Base-by-base conservation (phyloP, 2,888 invertebrate genomes). In the Laothoe populi region DNA sequence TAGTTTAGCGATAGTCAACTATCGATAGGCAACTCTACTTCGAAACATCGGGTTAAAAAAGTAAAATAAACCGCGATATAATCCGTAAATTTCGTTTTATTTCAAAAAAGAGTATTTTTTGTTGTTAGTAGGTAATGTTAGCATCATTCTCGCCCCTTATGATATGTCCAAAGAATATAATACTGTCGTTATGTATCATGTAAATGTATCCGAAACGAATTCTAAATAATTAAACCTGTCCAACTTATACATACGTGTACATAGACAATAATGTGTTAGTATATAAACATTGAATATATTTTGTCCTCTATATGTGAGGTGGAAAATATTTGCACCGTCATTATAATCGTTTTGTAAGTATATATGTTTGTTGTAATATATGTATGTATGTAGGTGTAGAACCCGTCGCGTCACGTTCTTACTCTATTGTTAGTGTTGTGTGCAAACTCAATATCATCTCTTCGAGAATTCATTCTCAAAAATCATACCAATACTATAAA, bases 251-350 rank as follows among this genome's bases (percentile, higher is more conserved):
- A 73, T 81, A 81, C 64, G 69, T 88, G 86, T 88, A 87, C 67
- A 86, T 88, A 90, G 89, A 89, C 88, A 88, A 88, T 90, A 88
- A 88, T 67, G 67, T 72, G 65, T 78, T 82, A 78, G 70, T 71
- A 72, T 66, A 64, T 72, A 63, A 58, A 42, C 61, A 53, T 53
- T 53, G 68, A 71, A 58, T 58, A 24, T 24, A 40, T 60, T 59
- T 59, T n/a, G 19, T 61, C 31, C 38, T 16, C 11, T 45, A 24
- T 59, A 45, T 42, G 44, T 13, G 24, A 31, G 45, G 44, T 59
- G 31, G 8, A 44, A 45, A 26, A 45, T 21, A 19, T 46, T 59
- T 44, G 58, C 53, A 53, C 53, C 31, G 53, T 53, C 60, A 49
- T 40, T 40, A 38, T 23, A n/a, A 49, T 21, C 35, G 31, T 53